These are phyloP conservation scores for Diaphora mendica DNA, from an alignment of 2,888 invertebrate species.

Conservation along the genomic window DNA sequence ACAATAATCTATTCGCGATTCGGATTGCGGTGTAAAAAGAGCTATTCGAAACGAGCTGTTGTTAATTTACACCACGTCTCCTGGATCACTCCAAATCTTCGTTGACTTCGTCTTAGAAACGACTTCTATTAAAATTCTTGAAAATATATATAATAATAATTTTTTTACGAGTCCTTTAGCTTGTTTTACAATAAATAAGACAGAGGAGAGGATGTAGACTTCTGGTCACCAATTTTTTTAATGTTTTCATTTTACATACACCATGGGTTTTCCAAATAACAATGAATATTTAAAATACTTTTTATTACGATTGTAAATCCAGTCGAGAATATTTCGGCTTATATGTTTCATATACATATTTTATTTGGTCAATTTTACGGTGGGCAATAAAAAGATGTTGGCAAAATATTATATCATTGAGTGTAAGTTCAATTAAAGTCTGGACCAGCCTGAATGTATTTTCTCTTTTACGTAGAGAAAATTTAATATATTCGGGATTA, in stretches of 20 bases:
- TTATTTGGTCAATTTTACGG: slow-evolving; percentile 21
- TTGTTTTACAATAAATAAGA: not conserved
- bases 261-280: not conserved
- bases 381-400: slow-evolving; percentile 20
- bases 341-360: not conserved
- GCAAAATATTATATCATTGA: slow-evolving; percentile 10
- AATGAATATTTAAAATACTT: not conserved
- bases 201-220: not conserved
- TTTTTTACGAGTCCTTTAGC: not conserved
- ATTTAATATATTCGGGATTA: slow-evolving; percentile 62
- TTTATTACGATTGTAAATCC: not conserved
- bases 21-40: too few relatives aligned
- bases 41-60: too few relatives aligned
- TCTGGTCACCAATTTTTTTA: not conserved
- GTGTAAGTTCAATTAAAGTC: slow-evolving; percentile 11
- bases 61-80: too few relatives aligned
- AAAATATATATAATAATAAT: too few relatives aligned
- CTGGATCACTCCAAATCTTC: too few relatives aligned
- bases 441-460: slow-evolving; percentile 44
- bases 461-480: slow-evolving; percentile 43
- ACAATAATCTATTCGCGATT: too few relatives aligned
- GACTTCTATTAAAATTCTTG: too few relatives aligned
- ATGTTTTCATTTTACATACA: not conserved
- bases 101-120: too few relatives aligned
- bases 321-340: not conserved